Conservation (phyloP, 2,888 invertebrate genomes). For the Dendrolimus houi region DNA sequence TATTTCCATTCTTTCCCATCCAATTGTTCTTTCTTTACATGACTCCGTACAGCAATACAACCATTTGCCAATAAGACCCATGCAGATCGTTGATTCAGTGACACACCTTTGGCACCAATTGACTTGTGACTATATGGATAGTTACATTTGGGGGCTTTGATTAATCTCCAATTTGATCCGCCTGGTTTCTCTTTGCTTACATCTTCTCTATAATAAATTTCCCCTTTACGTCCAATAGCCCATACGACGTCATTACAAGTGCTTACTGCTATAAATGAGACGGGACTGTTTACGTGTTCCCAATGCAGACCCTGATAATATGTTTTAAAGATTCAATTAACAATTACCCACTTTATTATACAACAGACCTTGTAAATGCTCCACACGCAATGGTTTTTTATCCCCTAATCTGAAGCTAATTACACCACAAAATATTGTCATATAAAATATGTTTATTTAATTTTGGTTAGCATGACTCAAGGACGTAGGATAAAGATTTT, state of each 20-base stretch:
- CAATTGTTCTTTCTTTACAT: constrained; percentile 84
- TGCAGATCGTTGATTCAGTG: constrained; percentile 82
- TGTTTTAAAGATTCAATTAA: no score
- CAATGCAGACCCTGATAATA: constrained; percentile 80
- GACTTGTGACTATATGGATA: constrained; percentile 42
- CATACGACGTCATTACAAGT: constrained; percentile 84
- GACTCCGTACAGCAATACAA: constrained; percentile 84
- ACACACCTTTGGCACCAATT: constrained; percentile 81
- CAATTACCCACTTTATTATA: no score
- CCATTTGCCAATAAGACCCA: constrained; percentile 89
- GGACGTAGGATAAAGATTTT: no score
- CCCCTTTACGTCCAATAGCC: constrained; percentile 92
- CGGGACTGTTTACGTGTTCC: constrained; percentile 89
- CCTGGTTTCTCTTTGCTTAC: constrained; percentile 80
- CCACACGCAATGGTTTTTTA: no score
- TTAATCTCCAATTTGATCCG: constrained; percentile 86
- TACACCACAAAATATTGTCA: no score
- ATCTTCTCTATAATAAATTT: constrained; percentile 87
- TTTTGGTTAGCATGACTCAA: no score
- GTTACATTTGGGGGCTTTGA: constrained; percentile 78
- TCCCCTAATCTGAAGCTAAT: no score
- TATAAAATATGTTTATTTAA: no score
- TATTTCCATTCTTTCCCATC: constrained; percentile 91
- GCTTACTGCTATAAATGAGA: constrained; percentile 85
- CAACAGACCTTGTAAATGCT: no score